These are phyloP conservation scores for Volucella zonaria DNA, from an alignment of 2,888 invertebrate species.

Conservation along the genomic window DNA sequence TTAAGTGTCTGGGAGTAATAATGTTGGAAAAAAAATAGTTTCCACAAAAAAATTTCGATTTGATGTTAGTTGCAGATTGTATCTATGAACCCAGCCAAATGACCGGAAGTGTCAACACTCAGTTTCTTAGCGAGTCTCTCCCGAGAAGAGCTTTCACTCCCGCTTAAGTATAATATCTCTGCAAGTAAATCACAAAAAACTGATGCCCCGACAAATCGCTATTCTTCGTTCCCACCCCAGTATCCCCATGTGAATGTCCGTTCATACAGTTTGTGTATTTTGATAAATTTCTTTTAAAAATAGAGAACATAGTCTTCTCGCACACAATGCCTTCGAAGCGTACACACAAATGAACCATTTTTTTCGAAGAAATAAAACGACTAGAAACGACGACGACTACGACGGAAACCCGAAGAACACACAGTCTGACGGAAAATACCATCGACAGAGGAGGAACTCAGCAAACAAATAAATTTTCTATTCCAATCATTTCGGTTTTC, in stretches of 20 bases:
- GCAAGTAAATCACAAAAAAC: conserved; percentile 42
- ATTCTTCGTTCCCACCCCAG: conserved; percentile 4
- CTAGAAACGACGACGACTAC: conserved; percentile 16
- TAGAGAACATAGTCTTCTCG: conserved; percentile 50
- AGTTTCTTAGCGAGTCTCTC: conserved; percentile 15
- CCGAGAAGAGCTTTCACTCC: conserved; percentile 14
- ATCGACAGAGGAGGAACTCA: conserved; percentile 55
- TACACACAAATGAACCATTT: conserved; percentile 3
- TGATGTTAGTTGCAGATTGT: too few species aligned
- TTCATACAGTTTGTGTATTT: conserved; percentile 45
- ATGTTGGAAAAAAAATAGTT: too few species aligned
- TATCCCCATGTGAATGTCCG: background rate
- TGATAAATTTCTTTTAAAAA: conserved; percentile 66
- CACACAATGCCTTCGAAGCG: conserved; percentile 31
- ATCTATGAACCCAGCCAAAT: too few species aligned
- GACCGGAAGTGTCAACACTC: conserved; percentile 11
- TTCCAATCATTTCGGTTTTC: conserved; percentile 26
- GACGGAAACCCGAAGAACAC: conserved; percentile 53
- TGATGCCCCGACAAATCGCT: background rate
- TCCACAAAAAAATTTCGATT: too few species aligned
- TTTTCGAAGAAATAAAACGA: conserved; percentile 10
- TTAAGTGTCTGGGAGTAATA: too few species aligned
- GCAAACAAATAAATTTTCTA: conserved; percentile 35
- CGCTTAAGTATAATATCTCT: conserved; percentile 1
- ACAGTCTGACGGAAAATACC: conserved; percentile 68